phyloP scores from a whole-genome alignment of 2,888 invertebrate genomes.

The Chymomyza caudatula region DNA sequence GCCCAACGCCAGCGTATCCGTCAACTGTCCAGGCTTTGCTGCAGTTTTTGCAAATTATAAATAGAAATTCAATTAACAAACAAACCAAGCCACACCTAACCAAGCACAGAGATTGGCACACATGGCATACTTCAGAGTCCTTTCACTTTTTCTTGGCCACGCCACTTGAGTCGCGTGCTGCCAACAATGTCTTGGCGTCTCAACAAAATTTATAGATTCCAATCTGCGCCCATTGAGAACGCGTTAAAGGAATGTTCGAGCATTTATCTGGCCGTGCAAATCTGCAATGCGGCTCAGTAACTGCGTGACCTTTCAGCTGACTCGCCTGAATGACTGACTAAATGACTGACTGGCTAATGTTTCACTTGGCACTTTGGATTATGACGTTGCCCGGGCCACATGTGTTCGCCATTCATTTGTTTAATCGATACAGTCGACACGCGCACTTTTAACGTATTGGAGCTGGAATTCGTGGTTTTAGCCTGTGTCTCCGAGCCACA shows the following conservation, averaged over 20 bases:
- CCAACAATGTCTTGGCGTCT: constrained; percentile 27
- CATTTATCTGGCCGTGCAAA: constrained; percentile 40
- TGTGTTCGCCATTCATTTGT: constrained; percentile 42
- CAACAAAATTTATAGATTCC: constrained; percentile 40
- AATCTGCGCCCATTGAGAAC: constrained; percentile 47
- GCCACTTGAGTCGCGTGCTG: constrained; percentile 56
- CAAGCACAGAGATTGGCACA: not conserved
- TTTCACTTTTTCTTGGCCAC: constrained; percentile 51
- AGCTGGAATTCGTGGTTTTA: constrained; percentile 16
- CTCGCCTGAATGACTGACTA: constrained; percentile 32
- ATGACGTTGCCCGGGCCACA: constrained; percentile 57
- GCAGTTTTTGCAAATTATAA: constrained; percentile 34
- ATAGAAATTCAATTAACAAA: constrained; percentile 61
- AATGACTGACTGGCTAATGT: constrained; percentile 48
- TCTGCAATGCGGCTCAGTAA: constrained; percentile 16
- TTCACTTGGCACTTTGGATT: constrained; percentile 56
- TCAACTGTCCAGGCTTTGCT: constrained; percentile 26
- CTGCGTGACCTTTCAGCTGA: constrained; percentile 7
- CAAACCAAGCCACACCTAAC: not conserved
- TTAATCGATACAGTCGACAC: constrained; percentile 53
- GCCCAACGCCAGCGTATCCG: constrained; percentile 17
- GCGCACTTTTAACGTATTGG: constrained; percentile 23
- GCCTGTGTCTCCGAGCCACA: constrained; percentile 32
- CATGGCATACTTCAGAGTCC: not conserved
- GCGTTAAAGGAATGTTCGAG: constrained; percentile 40